Evolutionary conservation across 2,888 invertebrate genomes (phyloP).

Genomic region (Phyto melanocephala): DNA sequence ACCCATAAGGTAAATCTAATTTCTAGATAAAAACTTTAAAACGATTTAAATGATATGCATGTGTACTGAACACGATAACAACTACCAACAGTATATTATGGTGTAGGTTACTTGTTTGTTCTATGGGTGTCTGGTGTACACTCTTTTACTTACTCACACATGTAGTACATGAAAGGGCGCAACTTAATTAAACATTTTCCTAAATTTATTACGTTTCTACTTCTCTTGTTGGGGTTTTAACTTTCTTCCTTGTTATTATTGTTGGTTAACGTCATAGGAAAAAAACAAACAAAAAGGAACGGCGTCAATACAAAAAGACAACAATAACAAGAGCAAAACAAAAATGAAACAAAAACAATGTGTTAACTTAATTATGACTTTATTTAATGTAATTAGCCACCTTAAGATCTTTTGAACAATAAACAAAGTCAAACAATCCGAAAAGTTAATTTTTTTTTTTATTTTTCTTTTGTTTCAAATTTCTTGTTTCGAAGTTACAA

Average conservation of each 20-base stretch:
- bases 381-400: conserved; percentile 59
- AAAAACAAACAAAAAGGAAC: conserved; percentile 5
- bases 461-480: conserved; percentile 1
- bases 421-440: conserved; percentile 55
- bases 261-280: conserved; percentile 1
- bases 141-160: neutral
- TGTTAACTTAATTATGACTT: conserved; percentile 62
- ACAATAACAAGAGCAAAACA: neutral
- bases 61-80: too few species aligned
- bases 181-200: conserved; percentile 51
- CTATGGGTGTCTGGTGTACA: neutral
- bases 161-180: neutral
- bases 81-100: too few species aligned
- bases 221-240: neutral
- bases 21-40: too few species aligned
- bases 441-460: conserved; percentile 25
- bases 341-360: conserved; percentile 48
- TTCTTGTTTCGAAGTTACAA: neutral
- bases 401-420: conserved; percentile 53
- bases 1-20: too few species aligned
- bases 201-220: conserved; percentile 25
- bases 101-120: too few species aligned
- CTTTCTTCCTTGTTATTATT: neutral
- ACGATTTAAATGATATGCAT: too few species aligned
- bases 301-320: conserved; percentile 31